Evolutionary conservation across 1,140 invertebrate species (phyloP).

Genomic region (Drosophila ercepeae): DNA sequence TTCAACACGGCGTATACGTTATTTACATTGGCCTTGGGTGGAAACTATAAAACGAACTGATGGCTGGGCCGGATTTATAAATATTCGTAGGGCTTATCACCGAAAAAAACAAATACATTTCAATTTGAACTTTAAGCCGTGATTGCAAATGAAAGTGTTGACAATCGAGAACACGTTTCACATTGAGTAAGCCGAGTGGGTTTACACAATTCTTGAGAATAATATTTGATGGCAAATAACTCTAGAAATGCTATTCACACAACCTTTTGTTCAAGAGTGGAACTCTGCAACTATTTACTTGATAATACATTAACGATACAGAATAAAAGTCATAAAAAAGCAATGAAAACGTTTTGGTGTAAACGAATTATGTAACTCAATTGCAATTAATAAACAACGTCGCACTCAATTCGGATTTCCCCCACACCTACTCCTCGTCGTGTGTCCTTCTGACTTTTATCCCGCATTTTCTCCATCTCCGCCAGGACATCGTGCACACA

Average conservation of each 20-base stretch:
- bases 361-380: conserved; percentile 34
- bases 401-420: conserved; percentile 26
- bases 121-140: conserved; percentile 32
- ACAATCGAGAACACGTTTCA: conserved; percentile 16
- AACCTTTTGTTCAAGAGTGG: too few relatives aligned
- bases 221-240: not conserved
- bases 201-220: not conserved
- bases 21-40: conserved; percentile 2
- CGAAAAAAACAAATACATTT: not conserved
- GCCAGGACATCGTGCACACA: conserved; percentile 93
- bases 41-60: not conserved
- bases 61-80: not conserved
- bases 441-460: conserved; percentile 19
- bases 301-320: not conserved
- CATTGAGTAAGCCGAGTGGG: conserved; percentile 1
- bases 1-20: conserved; percentile 52
- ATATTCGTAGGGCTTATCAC: conserved; percentile 25
- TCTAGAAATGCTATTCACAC: too few relatives aligned
- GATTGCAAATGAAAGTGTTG: conserved; percentile 28
- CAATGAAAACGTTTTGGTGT: conserved; percentile 12
- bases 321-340: not conserved
- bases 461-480: conserved; percentile 51
- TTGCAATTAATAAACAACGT: conserved; percentile 45
- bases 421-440: not conserved
- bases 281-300: not conserved